Evolutionary conservation across 2,113 vertebrate species (phyloP), one percentile per base, ranked within the genome.

Genomic region (Cygnus atratus): DNA sequence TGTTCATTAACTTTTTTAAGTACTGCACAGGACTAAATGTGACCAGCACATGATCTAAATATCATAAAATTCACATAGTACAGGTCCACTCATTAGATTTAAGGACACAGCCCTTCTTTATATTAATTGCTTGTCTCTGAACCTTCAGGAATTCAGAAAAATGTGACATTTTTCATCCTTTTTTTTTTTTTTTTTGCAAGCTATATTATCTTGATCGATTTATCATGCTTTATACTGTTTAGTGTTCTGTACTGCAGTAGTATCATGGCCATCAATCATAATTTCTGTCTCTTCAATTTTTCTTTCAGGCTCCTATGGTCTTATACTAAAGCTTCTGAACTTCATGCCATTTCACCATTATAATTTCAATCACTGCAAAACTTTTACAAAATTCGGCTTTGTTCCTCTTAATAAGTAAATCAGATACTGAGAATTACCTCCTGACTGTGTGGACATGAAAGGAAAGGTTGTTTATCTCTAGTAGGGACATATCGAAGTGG

Each of bases 241-340:
- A 54, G 25, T 90, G 79, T 92, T 75, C 88, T 84, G 58, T 13
- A 26, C 63, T 87, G 75, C 39, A 83, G 19, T 50, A 73, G 33
- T 83, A 76, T 77, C 28, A 9, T 63, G 46, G 20, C 55, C 75
- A 94, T 97, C 29, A 7, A 87, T 97, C 90, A 77, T 52, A 94
- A 84, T 92, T 94, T 94, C 86, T 13, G 21, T 54, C 62, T 87
- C 70, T 82, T 43, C 26, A 28, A 21, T 80, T 90, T 96, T 95
- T 59, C 82, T 95, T 92, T 86, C 59, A 22, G n/a, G 35, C 37
- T 89, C 22, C 3, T 58, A 10, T 76, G 62, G 14, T 88, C 93
- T 95, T 91, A 88, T 90, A 55, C 28, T 71, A 96, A 87, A 88
- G 70, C 80, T 93, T 84, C 71, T 81, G 76, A 96, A 92, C 37